Percentiles rank a stretch among this genome's conserved stretches.
These are phyloP conservation scores for Micronycteris hirsuta DNA, from an alignment of 2,113 vertebrate species.

Conservation along the genomic window DNA sequence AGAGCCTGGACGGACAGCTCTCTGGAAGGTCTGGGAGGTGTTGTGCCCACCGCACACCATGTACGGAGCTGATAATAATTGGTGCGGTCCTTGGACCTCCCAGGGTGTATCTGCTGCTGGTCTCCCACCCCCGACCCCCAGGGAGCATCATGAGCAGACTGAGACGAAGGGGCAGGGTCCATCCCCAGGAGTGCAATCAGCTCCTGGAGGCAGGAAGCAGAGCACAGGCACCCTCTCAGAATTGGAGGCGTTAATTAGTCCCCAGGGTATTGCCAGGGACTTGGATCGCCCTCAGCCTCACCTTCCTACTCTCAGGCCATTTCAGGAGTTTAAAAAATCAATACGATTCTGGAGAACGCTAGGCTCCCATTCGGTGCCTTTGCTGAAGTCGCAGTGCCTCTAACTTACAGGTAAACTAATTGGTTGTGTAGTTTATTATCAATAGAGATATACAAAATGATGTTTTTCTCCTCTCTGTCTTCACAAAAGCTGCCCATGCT, in stretches of 20 bases:
- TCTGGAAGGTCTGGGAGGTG: not conserved
- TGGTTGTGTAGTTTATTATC: not conserved
- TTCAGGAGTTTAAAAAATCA: not conserved
- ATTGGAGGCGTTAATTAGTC: not conserved
- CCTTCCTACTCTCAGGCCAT: not conserved
- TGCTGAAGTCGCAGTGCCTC: not conserved
- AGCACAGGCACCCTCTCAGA: not conserved
- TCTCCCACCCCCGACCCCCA: not conserved
- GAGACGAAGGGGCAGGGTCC: not conserved
- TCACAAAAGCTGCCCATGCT: not conserved
- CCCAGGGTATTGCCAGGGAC: not conserved
- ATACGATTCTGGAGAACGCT: not conserved
- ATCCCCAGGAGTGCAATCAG: too few relatives aligned
- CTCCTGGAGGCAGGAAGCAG: not conserved
- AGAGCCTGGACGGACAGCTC: not conserved
- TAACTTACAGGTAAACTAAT: too few relatives aligned
- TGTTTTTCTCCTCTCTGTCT: not conserved
- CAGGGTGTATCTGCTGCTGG: accelerated
- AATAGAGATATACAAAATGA: not conserved
- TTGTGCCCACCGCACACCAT: not conserved
- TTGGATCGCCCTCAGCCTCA: not conserved
- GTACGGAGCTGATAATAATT: not conserved
- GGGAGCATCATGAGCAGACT: not conserved
- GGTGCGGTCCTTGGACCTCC: not conserved
- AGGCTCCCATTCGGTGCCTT: not conserved